phyloP scores from a whole-genome alignment of 2,113 vertebrate genomes.

The Pica pica region DNA sequence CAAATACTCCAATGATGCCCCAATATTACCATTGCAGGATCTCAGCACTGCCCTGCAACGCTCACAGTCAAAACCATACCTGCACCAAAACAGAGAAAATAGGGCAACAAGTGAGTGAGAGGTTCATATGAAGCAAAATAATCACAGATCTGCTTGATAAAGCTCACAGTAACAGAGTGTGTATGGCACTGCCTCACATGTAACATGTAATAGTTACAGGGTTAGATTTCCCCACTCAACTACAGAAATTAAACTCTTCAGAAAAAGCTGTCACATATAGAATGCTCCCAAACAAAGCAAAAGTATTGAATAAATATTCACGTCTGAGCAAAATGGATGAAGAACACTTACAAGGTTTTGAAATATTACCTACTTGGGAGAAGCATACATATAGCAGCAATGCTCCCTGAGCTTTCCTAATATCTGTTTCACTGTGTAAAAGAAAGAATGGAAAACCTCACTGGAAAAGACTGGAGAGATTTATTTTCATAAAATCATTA shows the following conservation, averaged over 20 bases:
- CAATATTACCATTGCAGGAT: conserved; percentile 83
- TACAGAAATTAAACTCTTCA: not conserved
- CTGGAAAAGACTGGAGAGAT: not conserved
- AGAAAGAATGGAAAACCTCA: not conserved
- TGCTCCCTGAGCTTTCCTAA: not conserved
- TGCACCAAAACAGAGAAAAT: conserved; percentile 38
- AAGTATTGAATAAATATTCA: not conserved
- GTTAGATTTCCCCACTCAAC: not conserved
- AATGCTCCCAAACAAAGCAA: not conserved
- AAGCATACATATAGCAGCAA: not conserved
- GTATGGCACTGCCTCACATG: not conserved
- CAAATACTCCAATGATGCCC: conserved; percentile 85
- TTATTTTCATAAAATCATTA: not conserved
- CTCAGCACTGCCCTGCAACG: conserved; percentile 79
- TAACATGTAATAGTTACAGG: not conserved
- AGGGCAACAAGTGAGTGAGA: not conserved
- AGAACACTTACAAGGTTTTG: not conserved
- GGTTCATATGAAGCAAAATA: not conserved
- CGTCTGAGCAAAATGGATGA: not conserved
- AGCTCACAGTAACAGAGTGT: not conserved
- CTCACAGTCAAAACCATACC: conserved; percentile 90
- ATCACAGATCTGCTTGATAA: not conserved
- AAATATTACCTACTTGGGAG: not conserved
- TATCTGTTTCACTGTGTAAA: not conserved
- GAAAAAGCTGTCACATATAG: not conserved